Evolutionary conservation across 2,797 vertebrate species (phyloP).

Genomic region (Phataginus tetradactyla): DNA sequence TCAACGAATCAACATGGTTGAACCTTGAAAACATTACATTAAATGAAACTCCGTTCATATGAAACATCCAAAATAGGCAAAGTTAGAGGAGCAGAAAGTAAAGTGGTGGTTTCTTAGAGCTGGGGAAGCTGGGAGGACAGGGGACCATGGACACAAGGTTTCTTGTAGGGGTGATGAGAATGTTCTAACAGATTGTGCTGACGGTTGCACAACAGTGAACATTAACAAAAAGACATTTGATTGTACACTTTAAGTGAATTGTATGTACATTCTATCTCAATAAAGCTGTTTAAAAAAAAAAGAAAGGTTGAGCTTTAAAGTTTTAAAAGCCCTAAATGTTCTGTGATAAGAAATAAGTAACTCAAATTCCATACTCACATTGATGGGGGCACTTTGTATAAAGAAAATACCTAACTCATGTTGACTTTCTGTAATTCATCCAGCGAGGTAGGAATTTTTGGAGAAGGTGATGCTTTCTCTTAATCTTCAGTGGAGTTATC

Average conservation of each 20-base stretch:
- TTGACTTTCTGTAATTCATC: neutral
- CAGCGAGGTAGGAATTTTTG: neutral
- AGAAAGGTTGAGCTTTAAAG: neutral
- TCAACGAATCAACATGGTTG: neutral
- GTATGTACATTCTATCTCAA: neutral
- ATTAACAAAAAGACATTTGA: neutral
- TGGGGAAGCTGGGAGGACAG: neutral
- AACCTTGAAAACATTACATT: neutral
- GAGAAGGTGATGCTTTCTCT: neutral
- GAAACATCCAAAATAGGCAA: neutral
- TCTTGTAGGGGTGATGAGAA: neutral
- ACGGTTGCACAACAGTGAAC: neutral
- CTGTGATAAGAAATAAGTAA: neutral
- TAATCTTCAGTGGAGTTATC: neutral
- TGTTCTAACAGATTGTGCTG: neutral
- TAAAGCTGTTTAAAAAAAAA: neutral
- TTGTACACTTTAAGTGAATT: neutral
- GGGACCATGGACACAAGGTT: neutral
- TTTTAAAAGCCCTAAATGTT: neutral
- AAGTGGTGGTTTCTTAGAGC: neutral
- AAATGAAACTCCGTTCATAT: neutral
- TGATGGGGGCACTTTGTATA: neutral
- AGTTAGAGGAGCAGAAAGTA: neutral
- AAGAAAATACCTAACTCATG: neutral
- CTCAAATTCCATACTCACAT: neutral